Percentiles rank a stretch among this genome's conserved stretches.
Evolutionary conservation across 2,113 vertebrate genomes (phyloP).

Genomic region (Muntiacus reevesi): DNA sequence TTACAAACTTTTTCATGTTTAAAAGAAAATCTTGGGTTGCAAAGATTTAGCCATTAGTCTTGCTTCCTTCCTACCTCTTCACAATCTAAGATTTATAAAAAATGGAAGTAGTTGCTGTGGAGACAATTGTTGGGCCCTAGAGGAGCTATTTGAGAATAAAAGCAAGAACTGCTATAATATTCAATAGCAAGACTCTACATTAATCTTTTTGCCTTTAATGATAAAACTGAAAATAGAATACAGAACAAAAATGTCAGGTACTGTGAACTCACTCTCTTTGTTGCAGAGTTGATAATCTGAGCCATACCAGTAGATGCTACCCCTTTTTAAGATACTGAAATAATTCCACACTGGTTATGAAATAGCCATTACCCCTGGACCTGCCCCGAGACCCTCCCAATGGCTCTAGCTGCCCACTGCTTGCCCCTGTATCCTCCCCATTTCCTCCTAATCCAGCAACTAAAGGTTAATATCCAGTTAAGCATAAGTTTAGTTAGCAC

Average conservation of each 20-base stretch:
- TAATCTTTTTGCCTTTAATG: constrained; percentile 8
- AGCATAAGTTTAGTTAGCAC: not conserved
- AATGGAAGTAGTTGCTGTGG: constrained; percentile 43
- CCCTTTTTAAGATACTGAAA: not conserved
- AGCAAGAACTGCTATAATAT: not conserved
- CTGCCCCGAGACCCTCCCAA: accelerated
- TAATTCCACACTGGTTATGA: not conserved
- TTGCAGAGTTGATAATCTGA: not conserved
- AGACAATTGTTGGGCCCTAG: not conserved
- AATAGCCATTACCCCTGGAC: not conserved
- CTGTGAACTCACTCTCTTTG: not conserved
- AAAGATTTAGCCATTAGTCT: not conserved
- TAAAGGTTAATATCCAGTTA: not conserved
- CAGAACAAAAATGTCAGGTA: not conserved
- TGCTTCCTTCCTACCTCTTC: not conserved
- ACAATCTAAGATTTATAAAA: constrained; percentile 49
- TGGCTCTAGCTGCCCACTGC: too few species aligned
- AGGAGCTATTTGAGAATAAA: constrained; percentile 9
- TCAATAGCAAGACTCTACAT: not conserved
- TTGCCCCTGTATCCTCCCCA: not conserved
- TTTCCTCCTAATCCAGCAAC: not conserved
- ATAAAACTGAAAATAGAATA: constrained; percentile 15
- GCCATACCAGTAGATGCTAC: not conserved
- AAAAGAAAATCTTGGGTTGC: constrained; percentile 27
- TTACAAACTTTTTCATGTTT: constrained; percentile 11